Evolutionary conservation across 37 sponge, comb jelly and placozoan species (phyloP).

Genomic region (Halichondria panicea): DNA sequence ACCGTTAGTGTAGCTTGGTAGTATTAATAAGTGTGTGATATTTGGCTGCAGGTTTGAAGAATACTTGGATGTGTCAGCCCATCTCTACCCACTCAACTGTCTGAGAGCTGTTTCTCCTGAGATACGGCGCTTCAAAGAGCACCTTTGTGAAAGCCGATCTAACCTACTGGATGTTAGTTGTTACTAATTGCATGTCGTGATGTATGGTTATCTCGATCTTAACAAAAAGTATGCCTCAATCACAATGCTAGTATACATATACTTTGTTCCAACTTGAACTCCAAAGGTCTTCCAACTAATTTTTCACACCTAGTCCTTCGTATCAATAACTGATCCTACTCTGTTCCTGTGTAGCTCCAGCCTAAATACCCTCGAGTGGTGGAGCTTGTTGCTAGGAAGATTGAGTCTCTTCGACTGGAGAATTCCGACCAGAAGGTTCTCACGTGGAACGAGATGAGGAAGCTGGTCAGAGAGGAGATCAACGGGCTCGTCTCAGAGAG

Average conservation of each 20-base stretch:
- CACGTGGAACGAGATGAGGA: constrained; percentile 32
- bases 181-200: background rate
- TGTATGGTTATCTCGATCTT: too few species aligned
- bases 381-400: constrained; percentile 36
- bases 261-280: too few species aligned
- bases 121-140: constrained; percentile 59
- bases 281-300: too few species aligned
- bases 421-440: constrained; percentile 49
- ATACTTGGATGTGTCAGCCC: constrained; percentile 55
- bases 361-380: constrained; percentile 61
- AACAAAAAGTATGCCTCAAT: background rate
- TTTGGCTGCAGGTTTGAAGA: constrained; percentile 26
- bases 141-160: constrained; percentile 34
- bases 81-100: constrained; percentile 58
- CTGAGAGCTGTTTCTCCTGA: constrained; percentile 47
- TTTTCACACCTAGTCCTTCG: too few species aligned
- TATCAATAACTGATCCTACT: background rate
- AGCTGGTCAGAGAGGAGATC: constrained; percentile 45
- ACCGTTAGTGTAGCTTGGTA: background rate
- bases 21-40: background rate
- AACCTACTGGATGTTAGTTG: constrained; percentile 43
- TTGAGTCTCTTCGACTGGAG: constrained; percentile 45
- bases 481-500: constrained; percentile 67
- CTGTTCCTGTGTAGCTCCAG: constrained; percentile 19
- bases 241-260: background rate